Percentiles rank a stretch among this genome's conserved stretches.
phyloP scores from a whole-genome alignment of 64 coral and sea anemone genomes.

The Porites australiensis region DNA sequence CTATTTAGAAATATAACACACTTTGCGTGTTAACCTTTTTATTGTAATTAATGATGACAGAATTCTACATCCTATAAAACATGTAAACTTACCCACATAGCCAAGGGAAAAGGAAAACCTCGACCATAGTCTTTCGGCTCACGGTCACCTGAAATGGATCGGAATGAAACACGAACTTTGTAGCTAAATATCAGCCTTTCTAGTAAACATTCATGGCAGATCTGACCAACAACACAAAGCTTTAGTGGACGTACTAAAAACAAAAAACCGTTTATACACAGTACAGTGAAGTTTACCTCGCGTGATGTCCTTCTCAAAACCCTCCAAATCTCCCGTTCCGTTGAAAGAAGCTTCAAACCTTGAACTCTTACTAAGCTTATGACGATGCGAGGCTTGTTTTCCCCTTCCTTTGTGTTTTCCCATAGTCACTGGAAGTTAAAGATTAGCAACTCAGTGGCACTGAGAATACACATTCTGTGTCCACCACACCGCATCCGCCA shows the following conservation, averaged over 20 bases:
- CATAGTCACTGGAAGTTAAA: neutral
- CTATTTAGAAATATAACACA: too few relatives aligned
- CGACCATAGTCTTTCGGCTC: slow-evolving; percentile 71
- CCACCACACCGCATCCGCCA: too few relatives aligned
- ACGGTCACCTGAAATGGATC: neutral
- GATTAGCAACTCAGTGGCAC: too few relatives aligned
- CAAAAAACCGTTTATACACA: neutral
- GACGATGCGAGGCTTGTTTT: slow-evolving; percentile 14
- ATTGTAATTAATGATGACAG: too few relatives aligned
- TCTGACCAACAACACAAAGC: too few relatives aligned
- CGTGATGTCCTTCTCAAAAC: neutral
- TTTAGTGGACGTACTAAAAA: too few relatives aligned
- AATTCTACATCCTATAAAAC: too few relatives aligned
- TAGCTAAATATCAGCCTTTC: too few relatives aligned
- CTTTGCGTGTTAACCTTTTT: neutral
- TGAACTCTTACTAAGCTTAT: slow-evolving; percentile 46
- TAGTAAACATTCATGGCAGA: too few relatives aligned
- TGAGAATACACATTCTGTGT: too few relatives aligned
- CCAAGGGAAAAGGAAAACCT: slow-evolving; percentile 95
- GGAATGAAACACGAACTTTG: too few relatives aligned
- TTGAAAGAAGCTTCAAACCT: slow-evolving; percentile 38
- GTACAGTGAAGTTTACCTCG: neutral
- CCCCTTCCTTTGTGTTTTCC: slow-evolving; percentile 60
- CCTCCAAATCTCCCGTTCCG: neutral
- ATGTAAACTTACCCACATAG: slow-evolving; percentile 92